Conservation (phyloP, 2,797 vertebrate species). For the Nyctalus aviator region DNA sequence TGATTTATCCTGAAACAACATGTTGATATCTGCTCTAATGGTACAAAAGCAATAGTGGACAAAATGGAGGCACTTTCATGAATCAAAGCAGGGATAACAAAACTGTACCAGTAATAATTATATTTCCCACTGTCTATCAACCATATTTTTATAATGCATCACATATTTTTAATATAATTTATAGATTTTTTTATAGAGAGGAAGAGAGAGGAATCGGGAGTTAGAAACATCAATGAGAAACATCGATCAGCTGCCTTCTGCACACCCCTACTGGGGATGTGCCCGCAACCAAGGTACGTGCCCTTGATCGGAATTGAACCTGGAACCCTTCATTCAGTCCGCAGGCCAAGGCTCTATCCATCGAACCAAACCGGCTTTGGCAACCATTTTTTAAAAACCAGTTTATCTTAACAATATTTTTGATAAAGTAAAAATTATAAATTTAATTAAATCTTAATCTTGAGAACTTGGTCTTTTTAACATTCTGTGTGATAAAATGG, state of each 20-base stretch:
- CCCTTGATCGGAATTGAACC: too few relatives aligned
- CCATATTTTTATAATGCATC: neutral
- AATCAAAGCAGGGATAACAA: neutral
- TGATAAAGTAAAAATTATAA: neutral
- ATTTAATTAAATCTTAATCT: neutral
- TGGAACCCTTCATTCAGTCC: too few relatives aligned
- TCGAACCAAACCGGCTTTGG: too few relatives aligned
- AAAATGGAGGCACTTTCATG: neutral
- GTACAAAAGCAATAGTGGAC: neutral
- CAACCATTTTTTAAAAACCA: neutral
- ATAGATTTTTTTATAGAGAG: too few relatives aligned
- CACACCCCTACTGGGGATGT: too few relatives aligned
- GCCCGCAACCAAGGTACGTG: too few relatives aligned
- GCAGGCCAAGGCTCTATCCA: too few relatives aligned
- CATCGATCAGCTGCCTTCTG: too few relatives aligned
- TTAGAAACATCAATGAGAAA: too few relatives aligned
- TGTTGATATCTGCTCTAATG: neutral
- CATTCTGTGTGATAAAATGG: neutral
- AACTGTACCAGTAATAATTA: neutral
- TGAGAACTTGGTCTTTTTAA: constrained; percentile 9
- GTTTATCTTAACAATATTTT: constrained; percentile 4
- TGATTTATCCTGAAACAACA: neutral
- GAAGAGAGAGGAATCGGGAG: too few relatives aligned
- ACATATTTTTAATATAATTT: too few relatives aligned
- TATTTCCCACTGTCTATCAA: neutral